Conservation (phyloP, 2,797 vertebrate species). For the Ptychadena robeensis region DNA sequence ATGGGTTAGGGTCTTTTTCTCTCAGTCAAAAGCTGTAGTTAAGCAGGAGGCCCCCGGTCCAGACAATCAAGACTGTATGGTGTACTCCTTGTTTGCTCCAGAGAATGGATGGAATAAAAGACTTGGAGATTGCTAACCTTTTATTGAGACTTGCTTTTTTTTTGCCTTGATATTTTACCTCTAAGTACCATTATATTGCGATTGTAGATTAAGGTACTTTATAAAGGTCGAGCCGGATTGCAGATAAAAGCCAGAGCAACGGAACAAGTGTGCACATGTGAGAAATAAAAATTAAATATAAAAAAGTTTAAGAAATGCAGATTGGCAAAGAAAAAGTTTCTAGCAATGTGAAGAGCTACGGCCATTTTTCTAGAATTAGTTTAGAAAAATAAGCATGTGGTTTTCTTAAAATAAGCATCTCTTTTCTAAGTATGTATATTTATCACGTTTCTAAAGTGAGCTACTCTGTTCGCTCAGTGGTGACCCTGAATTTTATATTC, state of each 20-base stretch:
- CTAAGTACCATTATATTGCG: conserved; percentile 57
- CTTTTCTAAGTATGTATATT: neutral
- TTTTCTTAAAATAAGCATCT: conserved; percentile 5
- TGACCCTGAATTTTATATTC: conserved; percentile 38
- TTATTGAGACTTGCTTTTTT: conserved; percentile 42
- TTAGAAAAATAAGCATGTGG: neutral
- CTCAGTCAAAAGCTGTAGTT: conserved; percentile 39
- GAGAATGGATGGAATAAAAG: conserved; percentile 47
- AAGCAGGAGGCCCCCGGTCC: conserved; percentile 26
- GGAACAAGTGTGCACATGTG: neutral
- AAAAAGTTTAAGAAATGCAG: neutral
- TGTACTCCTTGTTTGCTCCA: conserved; percentile 26
- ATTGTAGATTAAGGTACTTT: conserved; percentile 55
- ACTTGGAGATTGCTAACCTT: conserved; percentile 46
- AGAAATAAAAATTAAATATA: neutral
- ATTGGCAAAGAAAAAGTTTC: neutral
- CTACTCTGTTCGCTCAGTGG: neutral
- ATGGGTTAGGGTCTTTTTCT: conserved; percentile 23
- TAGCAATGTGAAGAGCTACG: neutral
- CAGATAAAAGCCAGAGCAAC: conserved; percentile 54
- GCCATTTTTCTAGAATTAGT: neutral
- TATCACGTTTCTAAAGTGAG: conserved; percentile 5
- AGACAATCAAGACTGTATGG: conserved; percentile 31
- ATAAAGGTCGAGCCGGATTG: conserved; percentile 54
- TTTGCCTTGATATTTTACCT: conserved; percentile 60